Percentiles rank a stretch among this genome's conserved stretches.
Conservation (phyloP, 2,113 vertebrate genomes). For the Columba livia region DNA sequence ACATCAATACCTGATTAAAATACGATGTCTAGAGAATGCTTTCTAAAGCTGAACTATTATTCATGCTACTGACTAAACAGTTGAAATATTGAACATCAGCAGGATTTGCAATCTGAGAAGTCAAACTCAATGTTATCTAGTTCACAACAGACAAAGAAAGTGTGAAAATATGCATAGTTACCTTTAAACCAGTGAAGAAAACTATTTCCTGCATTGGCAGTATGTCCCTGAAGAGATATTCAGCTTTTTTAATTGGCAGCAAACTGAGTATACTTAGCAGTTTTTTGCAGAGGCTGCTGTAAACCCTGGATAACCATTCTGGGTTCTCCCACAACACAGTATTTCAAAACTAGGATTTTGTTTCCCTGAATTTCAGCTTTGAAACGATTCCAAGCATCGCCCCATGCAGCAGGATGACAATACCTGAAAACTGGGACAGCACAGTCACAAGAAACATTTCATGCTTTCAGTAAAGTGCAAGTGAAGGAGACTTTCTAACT, state of each 20-base stretch:
- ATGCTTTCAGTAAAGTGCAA: slow-evolving; percentile 12
- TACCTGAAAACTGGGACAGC: slow-evolving; percentile 47
- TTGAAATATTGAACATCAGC: background rate
- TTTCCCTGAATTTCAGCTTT: slow-evolving; percentile 36
- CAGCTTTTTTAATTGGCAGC: background rate
- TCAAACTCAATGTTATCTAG: background rate
- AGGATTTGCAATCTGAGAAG: background rate
- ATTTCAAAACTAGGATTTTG: slow-evolving; percentile 1
- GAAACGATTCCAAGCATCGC: background rate
- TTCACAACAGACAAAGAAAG: background rate
- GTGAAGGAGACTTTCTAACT: slow-evolving; percentile 15
- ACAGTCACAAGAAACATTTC: slow-evolving; percentile 26
- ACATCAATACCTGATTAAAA: background rate
- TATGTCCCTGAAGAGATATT: background rate
- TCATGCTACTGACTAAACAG: background rate
- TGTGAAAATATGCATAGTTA: background rate
- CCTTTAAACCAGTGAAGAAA: background rate
- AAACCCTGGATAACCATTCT: background rate
- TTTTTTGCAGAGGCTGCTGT: background rate
- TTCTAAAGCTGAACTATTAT: background rate
- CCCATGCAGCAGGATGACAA: slow-evolving; percentile 30
- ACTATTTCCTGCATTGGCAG: background rate
- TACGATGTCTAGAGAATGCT: background rate
- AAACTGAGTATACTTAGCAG: background rate
- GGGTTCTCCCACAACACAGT: background rate